Percentiles rank a stretch among this genome's conserved stretches.
Evolutionary conservation across 2,888 invertebrate genomes (phyloP).

Genomic region (Cerastis leucographa): DNA sequence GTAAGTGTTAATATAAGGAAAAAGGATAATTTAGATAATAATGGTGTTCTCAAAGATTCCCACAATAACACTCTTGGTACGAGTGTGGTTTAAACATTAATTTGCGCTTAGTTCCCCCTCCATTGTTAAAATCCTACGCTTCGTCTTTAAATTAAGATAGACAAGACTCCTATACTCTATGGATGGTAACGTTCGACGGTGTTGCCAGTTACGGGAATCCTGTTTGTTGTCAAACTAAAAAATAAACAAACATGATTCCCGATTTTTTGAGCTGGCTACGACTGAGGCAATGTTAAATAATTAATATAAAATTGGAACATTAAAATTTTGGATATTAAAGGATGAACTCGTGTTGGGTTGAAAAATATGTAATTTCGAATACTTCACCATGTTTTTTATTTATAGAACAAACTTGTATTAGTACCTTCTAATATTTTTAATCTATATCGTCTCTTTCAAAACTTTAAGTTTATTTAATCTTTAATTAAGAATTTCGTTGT

Average conservation of each 20-base stretch:
- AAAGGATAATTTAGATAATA: constrained; percentile 20
- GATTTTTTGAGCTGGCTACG: constrained; percentile 63
- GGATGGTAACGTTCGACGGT: constrained; percentile 68
- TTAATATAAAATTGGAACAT: constrained; percentile 60
- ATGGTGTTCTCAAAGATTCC: constrained; percentile 55
- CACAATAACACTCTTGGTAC: constrained; percentile 48
- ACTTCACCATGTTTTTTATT: neutral
- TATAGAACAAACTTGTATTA: neutral
- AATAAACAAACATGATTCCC: constrained; percentile 67
- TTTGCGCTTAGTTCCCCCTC: constrained; percentile 71
- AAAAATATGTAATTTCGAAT: constrained; percentile 4
- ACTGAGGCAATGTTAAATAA: constrained; percentile 69
- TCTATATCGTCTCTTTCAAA: neutral
- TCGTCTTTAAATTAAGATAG: constrained; percentile 66
- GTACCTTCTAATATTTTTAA: neutral
- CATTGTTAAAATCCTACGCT: constrained; percentile 76
- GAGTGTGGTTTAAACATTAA: constrained; percentile 61
- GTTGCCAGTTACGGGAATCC: constrained; percentile 75
- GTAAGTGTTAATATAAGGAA: constrained; percentile 48
- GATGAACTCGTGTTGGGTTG: constrained; percentile 56
- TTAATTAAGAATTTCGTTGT: neutral
- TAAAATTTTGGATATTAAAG: constrained; percentile 42
- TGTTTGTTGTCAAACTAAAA: constrained; percentile 68
- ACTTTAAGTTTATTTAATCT: neutral
- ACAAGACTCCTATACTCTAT: constrained; percentile 72